Evolutionary conservation across 2,888 invertebrate genomes (phyloP), one percentile per base, ranked within the genome.

Genomic region (Leptopterna dolabrata): DNA sequence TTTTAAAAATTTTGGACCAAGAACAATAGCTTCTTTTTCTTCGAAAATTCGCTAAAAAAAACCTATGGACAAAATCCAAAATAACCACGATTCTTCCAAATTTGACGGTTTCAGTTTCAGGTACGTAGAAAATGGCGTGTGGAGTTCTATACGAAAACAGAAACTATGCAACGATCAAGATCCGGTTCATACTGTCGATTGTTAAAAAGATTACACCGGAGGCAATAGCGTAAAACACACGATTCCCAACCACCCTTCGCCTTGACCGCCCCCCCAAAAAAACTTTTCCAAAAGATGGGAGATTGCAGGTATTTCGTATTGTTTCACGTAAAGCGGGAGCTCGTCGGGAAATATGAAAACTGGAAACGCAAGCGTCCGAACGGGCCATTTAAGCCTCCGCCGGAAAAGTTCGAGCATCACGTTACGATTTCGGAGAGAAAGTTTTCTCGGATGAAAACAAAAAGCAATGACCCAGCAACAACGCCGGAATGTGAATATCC

Each of bases 401-500:
- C 63, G 63, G 63, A 63, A 63, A 63, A 63, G 63, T 63, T 63
- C 9, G 63, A 63, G 63, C 63, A 24, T 63, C 63, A 63, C 63
- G 63, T 63, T 63, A 63, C 63, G 24, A 63, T 63, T 36, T 63
- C 24, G 63, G 63, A 27, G 63, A 19, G n/a, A 63, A 63, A 63
- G 24, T 63, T 63, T 63, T 24, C 11, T 24, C 24, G 63, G 63
- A 19, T 3, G 13, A 63, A 63, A 63, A 63, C 63, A 63, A 63
- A 63, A 63, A 63, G 63, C 63, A 63, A 63, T 63, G 63, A 63
- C 63, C 63, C 63, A 24, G 63, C 24, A 63, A 63, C 63, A 63
- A 24, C 24, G 63, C 63, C 63, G 24, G 63, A 63, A 63, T 63
- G 63, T 63, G 63, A 63, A 63, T 63, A 63, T 63, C 63, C 13